Evolutionary conservation across 2,113 vertebrate genomes (phyloP).

Genomic region (Phalacrocorax pelagicus): DNA sequence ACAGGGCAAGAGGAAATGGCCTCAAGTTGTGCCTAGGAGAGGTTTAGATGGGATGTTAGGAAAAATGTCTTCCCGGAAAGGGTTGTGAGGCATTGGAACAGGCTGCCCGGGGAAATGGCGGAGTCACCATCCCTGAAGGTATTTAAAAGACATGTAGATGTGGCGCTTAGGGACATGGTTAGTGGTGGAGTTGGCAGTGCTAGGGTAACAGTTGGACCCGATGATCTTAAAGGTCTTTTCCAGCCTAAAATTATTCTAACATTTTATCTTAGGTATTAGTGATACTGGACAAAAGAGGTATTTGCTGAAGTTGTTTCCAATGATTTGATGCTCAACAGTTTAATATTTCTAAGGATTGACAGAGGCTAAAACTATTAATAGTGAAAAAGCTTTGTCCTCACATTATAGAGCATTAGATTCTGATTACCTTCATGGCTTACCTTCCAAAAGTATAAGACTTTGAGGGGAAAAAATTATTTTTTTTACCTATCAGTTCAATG

Average conservation of each 20-base stretch:
- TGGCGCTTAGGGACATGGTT: neutral
- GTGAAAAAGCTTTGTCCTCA: neutral
- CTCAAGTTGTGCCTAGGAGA: neutral
- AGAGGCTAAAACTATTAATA: neutral
- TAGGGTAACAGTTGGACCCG: neutral
- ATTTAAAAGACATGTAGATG: neutral
- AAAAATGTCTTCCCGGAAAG: neutral
- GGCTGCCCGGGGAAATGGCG: neutral
- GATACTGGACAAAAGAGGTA: neutral
- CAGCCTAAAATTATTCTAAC: neutral
- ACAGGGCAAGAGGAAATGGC: neutral
- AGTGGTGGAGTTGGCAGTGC: neutral
- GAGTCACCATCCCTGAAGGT: neutral
- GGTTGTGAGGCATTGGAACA: neutral
- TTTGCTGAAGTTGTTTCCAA: constrained; percentile 13
- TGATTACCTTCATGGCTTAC: neutral
- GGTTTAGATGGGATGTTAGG: neutral
- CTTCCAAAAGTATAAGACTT: neutral
- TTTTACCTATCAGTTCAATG: neutral
- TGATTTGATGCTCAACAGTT: neutral
- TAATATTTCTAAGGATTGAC: neutral
- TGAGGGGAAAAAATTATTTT: neutral
- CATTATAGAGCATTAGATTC: neutral
- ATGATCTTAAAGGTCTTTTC: neutral
- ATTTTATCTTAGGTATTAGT: neutral